Evolutionary conservation across 2,797 vertebrate species (phyloP).

Genomic region (Rhinophrynus dorsalis): DNA sequence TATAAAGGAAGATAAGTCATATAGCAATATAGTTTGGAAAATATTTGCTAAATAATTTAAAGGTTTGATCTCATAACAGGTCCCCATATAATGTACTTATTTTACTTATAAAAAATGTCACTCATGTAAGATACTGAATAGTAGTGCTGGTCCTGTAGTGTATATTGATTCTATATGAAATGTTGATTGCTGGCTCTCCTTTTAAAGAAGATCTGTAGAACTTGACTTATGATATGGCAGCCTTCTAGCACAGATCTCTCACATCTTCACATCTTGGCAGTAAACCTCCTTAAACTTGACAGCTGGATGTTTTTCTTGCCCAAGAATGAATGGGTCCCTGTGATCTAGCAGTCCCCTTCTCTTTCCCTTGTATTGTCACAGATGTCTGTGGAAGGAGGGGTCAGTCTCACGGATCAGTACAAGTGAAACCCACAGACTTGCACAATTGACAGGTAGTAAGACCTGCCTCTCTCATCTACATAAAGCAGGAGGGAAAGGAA

Average conservation of each 20-base stretch:
- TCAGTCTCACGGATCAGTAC: slow-evolving; percentile 10
- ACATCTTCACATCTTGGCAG: neutral
- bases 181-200: neutral
- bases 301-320: slow-evolving; percentile 16
- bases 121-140: too few species aligned
- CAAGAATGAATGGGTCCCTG: slow-evolving; percentile 8
- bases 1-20: too few species aligned
- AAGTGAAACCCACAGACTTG: neutral
- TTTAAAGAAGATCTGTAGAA: neutral
- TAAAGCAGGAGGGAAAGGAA: slow-evolving; percentile 28
- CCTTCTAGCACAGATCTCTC: neutral
- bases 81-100: too few species aligned
- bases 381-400: slow-evolving; percentile 5
- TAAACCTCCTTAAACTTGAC: slow-evolving; percentile 16
- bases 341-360: slow-evolving; percentile 3
- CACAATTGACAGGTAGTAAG: slow-evolving; percentile 10
- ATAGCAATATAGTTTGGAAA: too few species aligned
- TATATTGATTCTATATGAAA: too few species aligned
- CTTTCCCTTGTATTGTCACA: slow-evolving; percentile 6
- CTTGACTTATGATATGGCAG: slow-evolving; percentile 20
- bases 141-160: too few species aligned
- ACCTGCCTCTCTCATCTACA: slow-evolving; percentile 30
- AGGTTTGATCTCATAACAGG: too few species aligned
- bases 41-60: too few species aligned
- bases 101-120: too few species aligned